These are phyloP conservation scores for Calameuta pallipes DNA, from an alignment of 2,888 invertebrate species.

Conservation along the genomic window DNA sequence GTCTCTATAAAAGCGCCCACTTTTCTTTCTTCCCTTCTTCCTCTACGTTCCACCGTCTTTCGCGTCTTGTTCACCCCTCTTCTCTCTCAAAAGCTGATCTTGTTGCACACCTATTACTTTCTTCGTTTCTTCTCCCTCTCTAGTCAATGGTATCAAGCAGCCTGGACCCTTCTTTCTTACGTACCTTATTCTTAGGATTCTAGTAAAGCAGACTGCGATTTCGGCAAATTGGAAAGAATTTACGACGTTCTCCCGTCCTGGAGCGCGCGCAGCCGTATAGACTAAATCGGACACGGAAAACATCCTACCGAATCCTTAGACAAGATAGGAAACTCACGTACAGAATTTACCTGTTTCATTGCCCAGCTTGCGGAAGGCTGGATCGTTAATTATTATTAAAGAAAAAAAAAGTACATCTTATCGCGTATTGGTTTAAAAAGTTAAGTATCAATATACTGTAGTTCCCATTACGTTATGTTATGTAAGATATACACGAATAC, in stretches of 20 bases:
- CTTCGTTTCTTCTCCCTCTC: background rate
- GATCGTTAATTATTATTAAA: background rate
- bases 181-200: no score
- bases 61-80: background rate
- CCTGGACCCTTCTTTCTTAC: no score
- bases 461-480: background rate
- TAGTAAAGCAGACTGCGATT: background rate
- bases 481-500: background rate
- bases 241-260: background rate
- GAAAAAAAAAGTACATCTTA: background rate
- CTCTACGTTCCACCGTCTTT: background rate
- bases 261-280: background rate
- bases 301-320: background rate
- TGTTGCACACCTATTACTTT: background rate
- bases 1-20: slow-evolving; percentile 52
- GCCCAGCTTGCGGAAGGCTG: no score
- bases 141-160: no score
- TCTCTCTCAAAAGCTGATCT: background rate
- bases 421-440: background rate
- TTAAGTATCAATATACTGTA: background rate
- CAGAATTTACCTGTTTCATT: no score
- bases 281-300: background rate
- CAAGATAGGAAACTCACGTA: background rate
- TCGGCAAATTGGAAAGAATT: background rate
- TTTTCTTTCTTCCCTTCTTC: background rate